A percentile compares a stretch with the other conserved stretches of the same genome.
These are phyloP conservation scores for Bothrops alternatus DNA, from an alignment of 2,797 vertebrate species.

Conservation along the genomic window DNA sequence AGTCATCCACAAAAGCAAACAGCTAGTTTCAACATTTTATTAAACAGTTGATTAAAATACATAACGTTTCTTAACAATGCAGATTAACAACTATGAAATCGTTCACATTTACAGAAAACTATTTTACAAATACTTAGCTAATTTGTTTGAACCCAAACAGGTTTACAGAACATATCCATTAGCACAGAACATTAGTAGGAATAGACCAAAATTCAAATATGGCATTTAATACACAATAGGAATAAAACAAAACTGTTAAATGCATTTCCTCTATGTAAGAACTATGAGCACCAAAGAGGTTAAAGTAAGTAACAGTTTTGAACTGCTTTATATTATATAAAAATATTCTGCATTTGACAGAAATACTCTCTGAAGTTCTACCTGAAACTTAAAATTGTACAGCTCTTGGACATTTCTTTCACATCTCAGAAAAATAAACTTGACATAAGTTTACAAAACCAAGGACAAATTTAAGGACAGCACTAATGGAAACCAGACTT, in stretches of 20 bases:
- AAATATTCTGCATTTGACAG: conserved; percentile 46
- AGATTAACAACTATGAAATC: conserved; percentile 59
- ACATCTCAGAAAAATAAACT: conserved; percentile 54
- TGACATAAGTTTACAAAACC: conserved; percentile 59
- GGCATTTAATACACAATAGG: conserved; percentile 68
- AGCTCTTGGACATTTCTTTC: conserved; percentile 48
- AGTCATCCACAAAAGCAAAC: conserved; percentile 80
- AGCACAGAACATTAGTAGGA: conserved; percentile 72
- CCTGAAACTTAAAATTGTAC: conserved; percentile 41
- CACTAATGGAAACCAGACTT: conserved; percentile 63
- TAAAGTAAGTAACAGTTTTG: conserved; percentile 57
- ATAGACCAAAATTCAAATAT: conserved; percentile 72
- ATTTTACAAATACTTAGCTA: conserved; percentile 75
- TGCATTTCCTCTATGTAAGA: conserved; percentile 59
- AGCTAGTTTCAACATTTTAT: conserved; percentile 82
- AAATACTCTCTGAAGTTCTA: conserved; percentile 25
- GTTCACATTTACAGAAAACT: conserved; percentile 72
- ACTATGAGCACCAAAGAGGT: conserved; percentile 49
- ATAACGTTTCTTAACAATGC: conserved; percentile 73
- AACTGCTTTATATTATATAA: conserved; percentile 39
- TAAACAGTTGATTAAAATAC: conserved; percentile 73
- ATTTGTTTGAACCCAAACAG: conserved; percentile 82
- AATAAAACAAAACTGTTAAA: conserved; percentile 66
- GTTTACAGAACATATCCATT: conserved; percentile 72
- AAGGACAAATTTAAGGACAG: conserved; percentile 60